These are phyloP conservation scores for Pachymerium ferrugineum DNA, from an alignment of 2,888 invertebrate species.

Conservation along the genomic window DNA sequence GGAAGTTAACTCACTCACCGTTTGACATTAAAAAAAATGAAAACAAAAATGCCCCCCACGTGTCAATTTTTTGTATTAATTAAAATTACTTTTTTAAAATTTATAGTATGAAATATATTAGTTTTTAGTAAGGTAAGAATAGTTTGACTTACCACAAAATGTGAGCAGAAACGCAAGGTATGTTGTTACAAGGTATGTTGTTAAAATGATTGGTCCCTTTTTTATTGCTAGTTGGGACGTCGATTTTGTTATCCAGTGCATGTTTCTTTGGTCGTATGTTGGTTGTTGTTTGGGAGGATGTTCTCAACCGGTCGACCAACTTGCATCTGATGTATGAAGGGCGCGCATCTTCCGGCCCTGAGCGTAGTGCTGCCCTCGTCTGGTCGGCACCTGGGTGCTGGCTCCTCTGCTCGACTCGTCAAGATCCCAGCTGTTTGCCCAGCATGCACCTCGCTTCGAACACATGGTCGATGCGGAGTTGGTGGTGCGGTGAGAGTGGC, in stretches of 20 bases:
- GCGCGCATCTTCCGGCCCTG: neutral
- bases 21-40: too few species aligned
- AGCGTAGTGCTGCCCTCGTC: slow-evolving; percentile 18
- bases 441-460: neutral
- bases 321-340: neutral
- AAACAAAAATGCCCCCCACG: too few species aligned
- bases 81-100: too few species aligned
- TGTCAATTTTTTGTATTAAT: neutral
- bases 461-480: neutral
- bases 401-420: neutral
- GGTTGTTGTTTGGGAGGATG: neutral
- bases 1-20: too few species aligned
- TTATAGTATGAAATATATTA: too few species aligned
- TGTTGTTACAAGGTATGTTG: too few species aligned
- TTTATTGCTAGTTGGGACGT: neutral
- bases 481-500: neutral
- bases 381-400: slow-evolving; percentile 9
- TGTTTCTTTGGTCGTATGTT: neutral
- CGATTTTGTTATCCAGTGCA: slow-evolving; percentile 15
- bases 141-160: neutral
- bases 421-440: neutral
- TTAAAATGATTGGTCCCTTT: neutral
- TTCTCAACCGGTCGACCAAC: slow-evolving; percentile 9
- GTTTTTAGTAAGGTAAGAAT: too few species aligned
- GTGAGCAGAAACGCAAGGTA: neutral